Percentiles rank a stretch among this genome's conserved stretches.
Conservation (phyloP, 2,113 vertebrate genomes). For the Excalfactoria chinensis region DNA sequence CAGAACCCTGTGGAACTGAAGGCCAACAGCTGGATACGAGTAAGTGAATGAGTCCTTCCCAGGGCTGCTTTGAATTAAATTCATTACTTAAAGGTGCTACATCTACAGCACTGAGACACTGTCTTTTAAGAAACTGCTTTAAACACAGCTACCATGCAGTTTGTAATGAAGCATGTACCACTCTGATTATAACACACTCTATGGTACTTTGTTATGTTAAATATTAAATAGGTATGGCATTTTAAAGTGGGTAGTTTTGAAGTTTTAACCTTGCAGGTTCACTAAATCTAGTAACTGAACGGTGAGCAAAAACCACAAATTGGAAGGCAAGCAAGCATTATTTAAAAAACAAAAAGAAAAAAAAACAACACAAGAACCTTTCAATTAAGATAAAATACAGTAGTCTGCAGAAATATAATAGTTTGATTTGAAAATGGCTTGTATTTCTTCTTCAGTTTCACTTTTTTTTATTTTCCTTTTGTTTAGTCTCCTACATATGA, state of each 20-base stretch:
- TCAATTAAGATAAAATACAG: constrained; percentile 32
- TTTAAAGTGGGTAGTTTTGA: not conserved
- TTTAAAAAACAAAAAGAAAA: not conserved
- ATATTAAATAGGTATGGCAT: constrained; percentile 8
- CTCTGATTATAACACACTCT: constrained; percentile 14
- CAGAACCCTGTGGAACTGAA: constrained; percentile 83
- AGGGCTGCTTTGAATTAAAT: constrained; percentile 55
- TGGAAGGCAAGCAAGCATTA: not conserved
- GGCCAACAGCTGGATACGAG: constrained; percentile 90
- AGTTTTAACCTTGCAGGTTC: not conserved
- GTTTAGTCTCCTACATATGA: constrained; percentile 33
- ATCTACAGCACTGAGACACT: not conserved
- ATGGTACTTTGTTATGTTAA: not conserved
- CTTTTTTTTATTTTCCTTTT: not conserved
- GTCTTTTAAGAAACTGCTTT: constrained; percentile 37
- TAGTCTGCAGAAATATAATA: not conserved
- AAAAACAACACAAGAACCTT: not conserved
- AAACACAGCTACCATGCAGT: not conserved
- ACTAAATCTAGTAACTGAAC: not conserved
- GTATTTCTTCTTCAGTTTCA: constrained; percentile 4
- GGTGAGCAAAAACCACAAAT: not conserved
- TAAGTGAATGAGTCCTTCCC: constrained; percentile 73
- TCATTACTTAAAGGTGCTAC: constrained; percentile 52
- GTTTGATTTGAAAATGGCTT: constrained; percentile 32
- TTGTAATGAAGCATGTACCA: not conserved